Evolutionary conservation across 2,888 invertebrate species (phyloP).

Genomic region (Heliconius ethilla): DNA sequence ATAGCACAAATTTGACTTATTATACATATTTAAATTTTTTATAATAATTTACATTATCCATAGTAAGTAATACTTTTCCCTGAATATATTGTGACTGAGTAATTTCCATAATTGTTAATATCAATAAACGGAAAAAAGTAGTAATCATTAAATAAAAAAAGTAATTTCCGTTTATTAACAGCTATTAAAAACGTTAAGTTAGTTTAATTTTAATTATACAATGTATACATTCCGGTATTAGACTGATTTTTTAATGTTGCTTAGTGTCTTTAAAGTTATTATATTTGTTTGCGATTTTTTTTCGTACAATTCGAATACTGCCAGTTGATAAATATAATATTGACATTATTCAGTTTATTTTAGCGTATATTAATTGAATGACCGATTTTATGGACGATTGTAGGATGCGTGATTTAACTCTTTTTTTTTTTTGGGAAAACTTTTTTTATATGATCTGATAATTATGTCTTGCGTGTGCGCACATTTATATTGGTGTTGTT

Average conservation of each 20-base stretch:
- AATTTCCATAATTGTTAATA: background rate
- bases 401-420: background rate
- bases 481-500: conserved; percentile 1
- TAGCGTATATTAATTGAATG: background rate
- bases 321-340: background rate
- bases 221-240: conserved; percentile 37
- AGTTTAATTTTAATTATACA: conserved; percentile 9
- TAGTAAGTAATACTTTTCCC: background rate
- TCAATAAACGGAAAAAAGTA: background rate
- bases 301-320: background rate
- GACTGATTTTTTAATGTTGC: conserved; percentile 36
- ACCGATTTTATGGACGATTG: background rate
- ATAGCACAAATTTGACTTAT: background rate
- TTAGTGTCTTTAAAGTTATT: conserved; percentile 15
- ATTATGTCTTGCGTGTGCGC: background rate
- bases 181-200: background rate
- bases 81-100: background rate
- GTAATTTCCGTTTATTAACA: background rate
- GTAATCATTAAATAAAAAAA: background rate
- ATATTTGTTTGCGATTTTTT: background rate
- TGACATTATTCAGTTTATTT: background rate
- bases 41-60: background rate
- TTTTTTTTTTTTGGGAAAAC: too few relatives aligned
- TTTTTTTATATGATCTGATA: background rate
- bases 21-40: background rate